These are phyloP conservation scores for Hyphantria cunea DNA, from an alignment of 1,140 invertebrate genomes.

Conservation along the genomic window DNA sequence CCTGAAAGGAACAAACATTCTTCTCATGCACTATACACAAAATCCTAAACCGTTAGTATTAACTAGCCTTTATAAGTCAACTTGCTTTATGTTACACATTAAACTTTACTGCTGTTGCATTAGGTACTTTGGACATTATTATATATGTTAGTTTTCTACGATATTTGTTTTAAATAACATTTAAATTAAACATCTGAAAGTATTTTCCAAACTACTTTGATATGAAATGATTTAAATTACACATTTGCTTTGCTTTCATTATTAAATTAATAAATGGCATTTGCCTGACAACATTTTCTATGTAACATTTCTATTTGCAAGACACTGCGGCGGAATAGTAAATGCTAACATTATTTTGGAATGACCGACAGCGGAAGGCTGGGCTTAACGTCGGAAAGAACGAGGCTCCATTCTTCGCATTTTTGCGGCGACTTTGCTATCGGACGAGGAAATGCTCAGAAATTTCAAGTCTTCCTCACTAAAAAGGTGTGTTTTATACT, in stretches of 20 bases:
- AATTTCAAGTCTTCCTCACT: slow-evolving; percentile 41
- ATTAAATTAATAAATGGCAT: slow-evolving; percentile 34
- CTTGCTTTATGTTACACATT: too few relatives aligned
- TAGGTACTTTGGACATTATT: too few relatives aligned
- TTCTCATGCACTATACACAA: slow-evolving; percentile 42
- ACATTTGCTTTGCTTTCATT: too few relatives aligned
- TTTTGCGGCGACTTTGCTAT: slow-evolving; percentile 51
- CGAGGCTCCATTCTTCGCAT: slow-evolving; percentile 43
- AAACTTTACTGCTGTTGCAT: too few relatives aligned
- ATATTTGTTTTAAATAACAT: too few relatives aligned
- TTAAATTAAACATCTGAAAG: too few relatives aligned
- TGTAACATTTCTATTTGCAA: slow-evolving; percentile 21
- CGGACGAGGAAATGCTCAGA: slow-evolving; percentile 43
- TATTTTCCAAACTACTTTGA: too few relatives aligned
- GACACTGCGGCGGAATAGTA: slow-evolving; percentile 37
- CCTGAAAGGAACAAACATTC: slow-evolving; percentile 60
- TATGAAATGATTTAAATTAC: too few relatives aligned
- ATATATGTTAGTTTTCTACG: too few relatives aligned
- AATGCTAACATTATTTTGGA: slow-evolving; percentile 41
- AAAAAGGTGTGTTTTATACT: slow-evolving; percentile 49
- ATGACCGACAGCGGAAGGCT: not conserved
- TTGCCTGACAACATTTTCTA: slow-evolving; percentile 34
- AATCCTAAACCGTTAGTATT: slow-evolving; percentile 38
- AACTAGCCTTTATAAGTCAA: not conserved
- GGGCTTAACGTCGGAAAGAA: not conserved